These are phyloP conservation scores for Fringilla coelebs DNA, from an alignment of 2,797 vertebrate species.

Conservation along the genomic window DNA sequence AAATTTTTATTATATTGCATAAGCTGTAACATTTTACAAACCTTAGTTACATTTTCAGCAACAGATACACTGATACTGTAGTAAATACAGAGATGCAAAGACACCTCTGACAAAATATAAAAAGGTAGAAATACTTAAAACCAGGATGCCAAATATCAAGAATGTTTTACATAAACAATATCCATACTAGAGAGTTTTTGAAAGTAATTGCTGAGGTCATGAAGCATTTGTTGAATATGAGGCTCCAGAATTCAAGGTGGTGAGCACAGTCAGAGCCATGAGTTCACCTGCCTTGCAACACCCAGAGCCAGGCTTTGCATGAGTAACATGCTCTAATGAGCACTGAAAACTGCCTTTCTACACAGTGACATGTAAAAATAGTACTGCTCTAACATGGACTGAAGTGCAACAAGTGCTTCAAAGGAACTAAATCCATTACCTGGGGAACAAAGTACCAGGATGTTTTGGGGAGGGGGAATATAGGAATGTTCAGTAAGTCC, in stretches of 20 bases:
- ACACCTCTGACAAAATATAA: slow-evolving; percentile 65
- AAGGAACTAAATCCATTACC: not conserved
- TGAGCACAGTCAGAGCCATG: not conserved
- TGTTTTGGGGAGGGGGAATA: not conserved
- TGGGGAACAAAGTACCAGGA: slow-evolving; percentile 21
- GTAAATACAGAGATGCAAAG: slow-evolving; percentile 65
- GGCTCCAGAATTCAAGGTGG: not conserved
- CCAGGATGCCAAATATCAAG: slow-evolving; percentile 22
- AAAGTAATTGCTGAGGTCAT: slow-evolving; percentile 36
- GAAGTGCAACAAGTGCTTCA: slow-evolving; percentile 63
- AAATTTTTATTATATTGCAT: slow-evolving; percentile 72
- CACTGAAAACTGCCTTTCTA: slow-evolving; percentile 38
- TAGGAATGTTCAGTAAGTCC: slow-evolving; percentile 36
- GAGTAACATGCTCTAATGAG: not conserved
- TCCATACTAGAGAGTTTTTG: not conserved
- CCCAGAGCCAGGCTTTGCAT: not conserved
- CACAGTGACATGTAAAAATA: slow-evolving; percentile 49
- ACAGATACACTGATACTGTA: slow-evolving; percentile 63
- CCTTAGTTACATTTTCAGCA: slow-evolving; percentile 65
- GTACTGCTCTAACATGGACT: slow-evolving; percentile 9
- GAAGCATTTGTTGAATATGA: not conserved
- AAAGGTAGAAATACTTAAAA: slow-evolving; percentile 70
- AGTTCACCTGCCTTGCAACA: not conserved
- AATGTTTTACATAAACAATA: slow-evolving; percentile 24
- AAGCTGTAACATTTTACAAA: slow-evolving; percentile 72